These are phyloP conservation scores for Ashinkailepas kermadecensis DNA, from an alignment of 2,888 invertebrate genomes.

Conservation along the genomic window DNA sequence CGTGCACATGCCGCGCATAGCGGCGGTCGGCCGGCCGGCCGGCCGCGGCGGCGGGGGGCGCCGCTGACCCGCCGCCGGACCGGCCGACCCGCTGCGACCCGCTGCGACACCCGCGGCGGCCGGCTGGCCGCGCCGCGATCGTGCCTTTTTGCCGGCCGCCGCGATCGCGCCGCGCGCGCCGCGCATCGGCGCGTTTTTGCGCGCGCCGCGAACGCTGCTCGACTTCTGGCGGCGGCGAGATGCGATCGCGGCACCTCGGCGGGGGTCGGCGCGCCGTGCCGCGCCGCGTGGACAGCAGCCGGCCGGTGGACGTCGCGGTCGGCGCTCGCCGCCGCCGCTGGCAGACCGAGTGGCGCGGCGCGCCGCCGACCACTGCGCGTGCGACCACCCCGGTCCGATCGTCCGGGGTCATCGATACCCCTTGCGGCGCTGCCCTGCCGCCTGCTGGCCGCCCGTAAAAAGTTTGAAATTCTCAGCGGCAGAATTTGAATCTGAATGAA, in stretches of 20 bases:
- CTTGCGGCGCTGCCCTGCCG: neutral
- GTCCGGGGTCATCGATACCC: neutral
- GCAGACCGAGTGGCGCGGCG: neutral
- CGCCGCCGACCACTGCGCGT: neutral
- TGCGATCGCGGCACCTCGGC: neutral
- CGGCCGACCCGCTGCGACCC: neutral
- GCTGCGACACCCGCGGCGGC: neutral
- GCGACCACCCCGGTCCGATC: neutral
- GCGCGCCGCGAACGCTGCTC: neutral
- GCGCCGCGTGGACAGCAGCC: no score
- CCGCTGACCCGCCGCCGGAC: neutral
- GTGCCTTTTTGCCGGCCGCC: constrained; percentile 1
- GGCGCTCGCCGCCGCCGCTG: neutral
- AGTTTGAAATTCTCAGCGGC: neutral
- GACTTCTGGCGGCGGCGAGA: neutral
- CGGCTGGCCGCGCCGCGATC: neutral
- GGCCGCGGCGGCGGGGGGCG: constrained; percentile 7
- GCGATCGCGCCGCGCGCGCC: neutral
- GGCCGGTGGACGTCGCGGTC: neutral
- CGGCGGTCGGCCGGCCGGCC: neutral
- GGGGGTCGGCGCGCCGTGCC: neutral
- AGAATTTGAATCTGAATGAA: constrained; percentile 19
- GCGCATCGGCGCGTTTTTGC: neutral
- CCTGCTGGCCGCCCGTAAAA: constrained; percentile 9
- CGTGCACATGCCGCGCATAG: constrained; percentile 3